Percentiles rank a stretch among this genome's conserved stretches.
These are phyloP conservation scores for Salminus brasiliensis DNA, from an alignment of 2,113 vertebrate genomes.

Conservation along the genomic window DNA sequence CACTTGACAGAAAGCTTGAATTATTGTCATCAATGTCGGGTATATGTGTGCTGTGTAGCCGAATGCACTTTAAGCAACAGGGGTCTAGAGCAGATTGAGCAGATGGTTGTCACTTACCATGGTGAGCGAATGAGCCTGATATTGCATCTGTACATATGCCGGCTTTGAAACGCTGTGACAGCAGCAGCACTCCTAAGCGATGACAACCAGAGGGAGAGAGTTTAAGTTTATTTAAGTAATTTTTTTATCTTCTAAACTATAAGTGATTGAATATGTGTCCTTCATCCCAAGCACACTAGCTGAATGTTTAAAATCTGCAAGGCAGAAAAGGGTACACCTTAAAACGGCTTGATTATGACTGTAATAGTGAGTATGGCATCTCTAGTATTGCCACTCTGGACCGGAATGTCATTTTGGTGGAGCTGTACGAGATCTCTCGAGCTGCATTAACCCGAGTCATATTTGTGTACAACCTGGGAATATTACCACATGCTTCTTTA, in stretches of 20 bases:
- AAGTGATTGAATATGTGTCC: not conserved
- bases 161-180: not conserved
- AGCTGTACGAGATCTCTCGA: too few species aligned
- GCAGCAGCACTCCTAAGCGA: not conserved
- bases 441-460: too few species aligned
- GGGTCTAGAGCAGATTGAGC: not conserved
- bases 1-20: slow-evolving; percentile 10
- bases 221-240: not conserved
- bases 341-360: too few species aligned
- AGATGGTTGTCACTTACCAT: slow-evolving; percentile 29
- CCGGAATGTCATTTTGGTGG: too few species aligned
- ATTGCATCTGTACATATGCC: not conserved
- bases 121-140: slow-evolving; percentile 11
- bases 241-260: not conserved
- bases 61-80: not conserved
- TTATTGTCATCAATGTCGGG: slow-evolving; percentile 16
- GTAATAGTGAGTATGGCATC: too few species aligned
- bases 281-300: not conserved
- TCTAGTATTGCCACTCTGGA: too few species aligned
- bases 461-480: too few species aligned
- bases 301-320: not conserved
- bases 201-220: not conserved
- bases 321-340: not conserved
- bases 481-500: too few species aligned
- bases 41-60: not conserved